Evolutionary conservation across 2,888 invertebrate species (phyloP), one percentile per base, ranked within the genome.

Genomic region (Clitarchus hookeri): DNA sequence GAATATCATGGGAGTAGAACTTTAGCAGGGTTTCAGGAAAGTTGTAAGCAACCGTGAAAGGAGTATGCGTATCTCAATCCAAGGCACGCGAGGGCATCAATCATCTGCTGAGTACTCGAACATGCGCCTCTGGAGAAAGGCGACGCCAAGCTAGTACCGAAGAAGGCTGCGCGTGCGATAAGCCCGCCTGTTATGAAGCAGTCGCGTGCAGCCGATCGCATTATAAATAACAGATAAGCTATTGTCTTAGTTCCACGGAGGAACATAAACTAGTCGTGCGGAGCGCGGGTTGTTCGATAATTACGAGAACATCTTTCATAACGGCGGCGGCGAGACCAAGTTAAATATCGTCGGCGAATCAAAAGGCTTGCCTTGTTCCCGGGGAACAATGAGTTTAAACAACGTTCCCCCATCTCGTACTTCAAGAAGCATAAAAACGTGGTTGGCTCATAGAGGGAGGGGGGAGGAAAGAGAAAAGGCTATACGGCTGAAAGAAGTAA

Each of bases 301-400:
- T 65, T 65, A 65, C 65, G 65, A n/a, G 65, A 65, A 65, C 65
- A 65, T 65, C 65, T 65, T 65, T 65, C 65, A 65, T n/a, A n/a
- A 65, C 65, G 53, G 13, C 53, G 36, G 16, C 65, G 48, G 65
- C 65, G 65, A n/a, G 65, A 65, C 65, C 13, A n/a, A 65, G 65
- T 65, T n/a, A n/a, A 19, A n/a, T 65, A 11, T 65, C 65, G 65
- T 65, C 65, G 65, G 65, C 65, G 65, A 65, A n/a, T 65, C 65
- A 65, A 65, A 65, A 23, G n/a, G 23, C 65, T 8, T 65, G 0
- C 65, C 65, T 65, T 65, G 65, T 65, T 65, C 65, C 65, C 65
- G 23, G 23, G 65, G 65, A 65, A 65, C 65, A 65, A 65, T 65
- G 65, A 65, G 65, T 65, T 65, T 65, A 65, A 65, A 65, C 65